phyloP scores from a whole-genome alignment of 1,140 invertebrate genomes.

The Zophobas morio region DNA sequence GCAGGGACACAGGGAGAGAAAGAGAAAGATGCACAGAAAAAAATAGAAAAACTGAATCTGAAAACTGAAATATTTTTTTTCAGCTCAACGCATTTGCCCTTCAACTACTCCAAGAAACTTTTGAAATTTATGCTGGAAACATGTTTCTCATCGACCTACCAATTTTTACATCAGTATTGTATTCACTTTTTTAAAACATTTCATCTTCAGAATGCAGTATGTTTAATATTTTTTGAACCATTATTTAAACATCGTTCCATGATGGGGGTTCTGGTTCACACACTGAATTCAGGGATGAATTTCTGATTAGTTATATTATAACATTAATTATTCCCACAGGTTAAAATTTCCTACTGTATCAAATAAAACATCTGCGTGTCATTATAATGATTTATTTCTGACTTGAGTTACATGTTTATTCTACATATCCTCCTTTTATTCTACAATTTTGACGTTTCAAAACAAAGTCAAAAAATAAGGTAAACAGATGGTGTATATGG shows the following conservation, averaged over 20 bases:
- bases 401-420: constrained; percentile 47
- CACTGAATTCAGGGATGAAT: too few relatives aligned
- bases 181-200: neutral
- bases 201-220: neutral
- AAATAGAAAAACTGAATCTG: neutral
- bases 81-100: constrained; percentile 7
- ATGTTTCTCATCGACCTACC: constrained; percentile 18
- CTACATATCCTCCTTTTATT: constrained; percentile 28
- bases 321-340: neutral
- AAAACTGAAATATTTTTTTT: constrained; percentile 4
- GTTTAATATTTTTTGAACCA: neutral
- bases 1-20: too few relatives aligned
- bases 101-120: constrained; percentile 4
- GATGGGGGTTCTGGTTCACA: too few relatives aligned
- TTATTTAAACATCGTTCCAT: too few relatives aligned
- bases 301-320: too few relatives aligned
- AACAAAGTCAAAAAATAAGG: constrained; percentile 38
- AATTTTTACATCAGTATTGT: constrained; percentile 25
- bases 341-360: neutral
- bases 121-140: constrained; percentile 16
- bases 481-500: constrained; percentile 48
- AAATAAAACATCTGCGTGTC: neutral
- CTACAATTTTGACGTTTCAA: constrained; percentile 39
- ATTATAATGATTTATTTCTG: constrained; percentile 47
- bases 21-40: too few relatives aligned